Conservation (phyloP, 1,140 invertebrate genomes). For the Drosophila varians region DNA sequence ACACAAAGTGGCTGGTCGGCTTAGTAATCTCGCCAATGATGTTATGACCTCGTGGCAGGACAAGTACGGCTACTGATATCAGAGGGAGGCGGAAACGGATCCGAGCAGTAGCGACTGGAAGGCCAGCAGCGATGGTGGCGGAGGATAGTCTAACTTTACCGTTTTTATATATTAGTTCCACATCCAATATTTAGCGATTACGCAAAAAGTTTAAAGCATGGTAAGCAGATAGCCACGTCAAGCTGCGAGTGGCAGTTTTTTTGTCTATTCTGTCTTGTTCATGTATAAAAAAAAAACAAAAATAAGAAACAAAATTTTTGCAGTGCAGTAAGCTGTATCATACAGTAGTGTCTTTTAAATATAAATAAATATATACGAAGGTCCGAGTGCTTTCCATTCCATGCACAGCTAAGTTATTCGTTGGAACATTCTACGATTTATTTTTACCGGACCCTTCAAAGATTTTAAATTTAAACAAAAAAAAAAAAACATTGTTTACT, state of each 20-base stretch:
- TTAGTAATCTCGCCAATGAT: constrained; percentile 97
- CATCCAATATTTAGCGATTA: constrained; percentile 39
- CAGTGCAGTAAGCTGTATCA: constrained; percentile 41
- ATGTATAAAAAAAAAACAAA: constrained; percentile 40
- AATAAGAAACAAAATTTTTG: constrained; percentile 21
- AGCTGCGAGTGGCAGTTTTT: constrained; percentile 19
- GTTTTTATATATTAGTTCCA: constrained; percentile 58
- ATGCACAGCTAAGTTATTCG: not conserved
- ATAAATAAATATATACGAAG: constrained; percentile 28
- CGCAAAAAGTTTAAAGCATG: constrained; percentile 60
- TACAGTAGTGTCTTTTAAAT: constrained; percentile 58
- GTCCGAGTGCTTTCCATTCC: not conserved
- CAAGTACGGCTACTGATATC: constrained; percentile 86
- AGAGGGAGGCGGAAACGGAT: not conserved
- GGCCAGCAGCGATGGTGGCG: not conserved
- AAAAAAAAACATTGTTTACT: too few relatives aligned
- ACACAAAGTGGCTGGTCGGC: constrained; percentile 96
- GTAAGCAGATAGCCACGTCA: constrained; percentile 46
- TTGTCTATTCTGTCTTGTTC: constrained; percentile 24
- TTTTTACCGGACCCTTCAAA: too few relatives aligned
- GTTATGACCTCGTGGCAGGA: constrained; percentile 96
- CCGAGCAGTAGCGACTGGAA: not conserved
- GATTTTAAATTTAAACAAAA: too few relatives aligned
- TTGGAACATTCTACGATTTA: not conserved
- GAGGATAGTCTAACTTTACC: constrained; percentile 38